Evolutionary conservation across 2,113 vertebrate species (phyloP).

Genomic region (Chiloscyllium plagiosum): DNA sequence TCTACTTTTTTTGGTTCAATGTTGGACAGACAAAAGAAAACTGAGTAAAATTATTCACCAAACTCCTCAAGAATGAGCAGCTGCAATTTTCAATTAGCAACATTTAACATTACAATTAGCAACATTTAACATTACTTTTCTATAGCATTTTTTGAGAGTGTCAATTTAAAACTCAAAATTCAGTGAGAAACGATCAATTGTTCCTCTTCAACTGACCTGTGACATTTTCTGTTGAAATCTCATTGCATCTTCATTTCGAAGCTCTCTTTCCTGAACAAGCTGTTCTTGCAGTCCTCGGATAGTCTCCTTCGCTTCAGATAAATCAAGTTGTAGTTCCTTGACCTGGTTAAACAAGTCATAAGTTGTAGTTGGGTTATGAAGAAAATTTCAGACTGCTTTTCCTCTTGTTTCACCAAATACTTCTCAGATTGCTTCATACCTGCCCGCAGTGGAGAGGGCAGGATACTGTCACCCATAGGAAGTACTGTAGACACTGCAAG

Average conservation of each 20-base stretch:
- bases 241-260: slow-evolving; percentile 66
- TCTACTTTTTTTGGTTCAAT: not conserved
- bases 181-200: not conserved
- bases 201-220: slow-evolving; percentile 62
- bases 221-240: slow-evolving; percentile 67
- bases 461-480: not conserved
- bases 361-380: not conserved
- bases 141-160: not conserved
- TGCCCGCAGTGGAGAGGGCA: not conserved
- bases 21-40: not conserved
- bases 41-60: not conserved
- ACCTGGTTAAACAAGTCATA: slow-evolving; percentile 51
- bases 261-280: slow-evolving; percentile 68
- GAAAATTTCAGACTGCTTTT: not conserved
- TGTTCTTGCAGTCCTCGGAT: slow-evolving; percentile 66
- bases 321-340: slow-evolving; percentile 64
- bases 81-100: not conserved
- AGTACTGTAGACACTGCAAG: not conserved
- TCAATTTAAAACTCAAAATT: not conserved
- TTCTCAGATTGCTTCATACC: not conserved
- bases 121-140: not conserved
- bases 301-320: slow-evolving; percentile 69
- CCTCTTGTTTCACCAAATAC: not conserved
- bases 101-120: not conserved
- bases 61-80: not conserved